Evolutionary conservation across 2,797 vertebrate species (phyloP).

Genomic region (Xyrichtys novacula): DNA sequence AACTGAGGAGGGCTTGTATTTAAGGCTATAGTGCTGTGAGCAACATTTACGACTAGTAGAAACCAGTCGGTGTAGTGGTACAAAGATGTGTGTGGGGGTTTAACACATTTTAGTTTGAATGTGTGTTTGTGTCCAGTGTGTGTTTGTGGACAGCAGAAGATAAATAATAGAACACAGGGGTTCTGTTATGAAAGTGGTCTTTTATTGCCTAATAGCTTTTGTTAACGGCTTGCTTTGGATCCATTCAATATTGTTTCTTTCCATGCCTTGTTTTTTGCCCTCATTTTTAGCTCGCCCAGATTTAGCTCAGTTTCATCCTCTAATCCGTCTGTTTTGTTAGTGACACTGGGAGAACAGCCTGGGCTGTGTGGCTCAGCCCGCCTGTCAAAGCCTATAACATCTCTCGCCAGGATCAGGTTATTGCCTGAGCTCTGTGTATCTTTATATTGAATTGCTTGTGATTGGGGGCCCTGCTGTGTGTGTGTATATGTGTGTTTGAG

Average conservation of each 20-base stretch:
- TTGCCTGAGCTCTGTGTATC: slow-evolving; percentile 72
- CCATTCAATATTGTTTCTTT: slow-evolving; percentile 71
- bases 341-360: slow-evolving; percentile 75
- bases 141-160: slow-evolving; percentile 49
- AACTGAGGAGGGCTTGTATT: slow-evolving; percentile 40
- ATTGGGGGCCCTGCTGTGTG: slow-evolving; percentile 43
- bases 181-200: slow-evolving; percentile 76
- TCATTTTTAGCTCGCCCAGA: slow-evolving; percentile 74
- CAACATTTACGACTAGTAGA: slow-evolving; percentile 6
- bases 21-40: slow-evolving; percentile 23
- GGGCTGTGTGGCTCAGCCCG: slow-evolving; percentile 68
- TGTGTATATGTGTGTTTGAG: slow-evolving; percentile 7
- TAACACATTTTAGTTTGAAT: background rate
- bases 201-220: slow-evolving; percentile 78
- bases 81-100: slow-evolving; percentile 3
- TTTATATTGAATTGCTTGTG: slow-evolving; percentile 77
- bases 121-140: background rate
- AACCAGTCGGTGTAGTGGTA: slow-evolving; percentile 22
- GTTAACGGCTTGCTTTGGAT: slow-evolving; percentile 69
- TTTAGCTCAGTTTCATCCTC: slow-evolving; percentile 80
- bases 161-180: slow-evolving; percentile 67
- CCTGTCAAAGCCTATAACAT: slow-evolving; percentile 79
- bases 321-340: slow-evolving; percentile 85
- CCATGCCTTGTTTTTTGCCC: slow-evolving; percentile 68
- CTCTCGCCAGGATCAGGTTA: slow-evolving; percentile 77